Evolutionary conservation across 2,888 invertebrate genomes (phyloP).

Genomic region (Drosophila borborema): DNA sequence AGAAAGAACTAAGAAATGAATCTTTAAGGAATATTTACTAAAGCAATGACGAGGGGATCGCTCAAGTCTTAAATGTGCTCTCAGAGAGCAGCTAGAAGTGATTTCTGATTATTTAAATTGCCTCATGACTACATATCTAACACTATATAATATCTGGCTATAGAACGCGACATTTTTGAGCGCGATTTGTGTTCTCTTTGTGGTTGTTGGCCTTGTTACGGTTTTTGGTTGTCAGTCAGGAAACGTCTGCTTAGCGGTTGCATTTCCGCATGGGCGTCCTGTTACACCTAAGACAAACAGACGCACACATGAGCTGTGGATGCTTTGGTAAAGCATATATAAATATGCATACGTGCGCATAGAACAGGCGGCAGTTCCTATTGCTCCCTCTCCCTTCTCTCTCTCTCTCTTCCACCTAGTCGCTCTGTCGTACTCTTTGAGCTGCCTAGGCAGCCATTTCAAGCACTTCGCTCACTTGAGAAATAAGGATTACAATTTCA

Average conservation of each 20-base stretch:
- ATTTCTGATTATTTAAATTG: too few species aligned
- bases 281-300: constrained; percentile 15
- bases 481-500: constrained; percentile 77
- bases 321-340: constrained; percentile 28
- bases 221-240: constrained; percentile 46
- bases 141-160: neutral
- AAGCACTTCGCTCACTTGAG: constrained; percentile 59
- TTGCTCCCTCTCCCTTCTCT: too few species aligned
- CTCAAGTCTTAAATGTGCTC: too few species aligned
- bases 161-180: neutral
- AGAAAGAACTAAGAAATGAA: neutral
- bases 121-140: too few species aligned
- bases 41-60: neutral
- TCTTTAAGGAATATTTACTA: neutral
- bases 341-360: constrained; percentile 70
- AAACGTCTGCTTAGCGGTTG: constrained; percentile 74
- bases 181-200: neutral
- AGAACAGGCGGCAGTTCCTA: neutral
- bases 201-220: neutral
- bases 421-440: neutral
- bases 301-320: constrained; percentile 6
- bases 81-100: too few species aligned
- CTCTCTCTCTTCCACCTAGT: neutral
- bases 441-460: constrained; percentile 16
- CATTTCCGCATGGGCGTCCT: constrained; percentile 59